These are phyloP conservation scores for Sphaerodactylus townsendi DNA, from an alignment of 2,113 vertebrate species.

Conservation along the genomic window DNA sequence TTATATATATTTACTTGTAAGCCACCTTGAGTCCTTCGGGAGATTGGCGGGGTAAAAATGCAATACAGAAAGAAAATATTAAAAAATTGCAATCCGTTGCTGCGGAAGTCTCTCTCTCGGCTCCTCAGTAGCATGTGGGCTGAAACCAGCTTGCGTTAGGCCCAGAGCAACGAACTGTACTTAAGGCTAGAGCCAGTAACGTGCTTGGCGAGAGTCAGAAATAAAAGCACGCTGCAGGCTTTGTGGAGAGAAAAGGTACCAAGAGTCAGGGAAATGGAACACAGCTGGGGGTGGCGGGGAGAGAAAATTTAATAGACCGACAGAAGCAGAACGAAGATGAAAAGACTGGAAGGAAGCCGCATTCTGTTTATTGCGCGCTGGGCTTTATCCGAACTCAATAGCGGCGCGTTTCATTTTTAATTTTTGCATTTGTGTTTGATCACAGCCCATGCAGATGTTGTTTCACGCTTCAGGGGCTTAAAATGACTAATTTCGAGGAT, in stretches of 20 bases:
- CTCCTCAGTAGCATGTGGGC: neutral
- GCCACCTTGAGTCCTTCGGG: no score
- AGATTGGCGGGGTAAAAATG: no score
- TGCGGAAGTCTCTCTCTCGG: neutral
- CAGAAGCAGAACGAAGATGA: slow-evolving; percentile 1
- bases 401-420: slow-evolving; percentile 11
- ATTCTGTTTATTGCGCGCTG: neutral
- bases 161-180: rapidly evolving
- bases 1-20: no score
- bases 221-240: neutral
- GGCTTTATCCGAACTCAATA: neutral
- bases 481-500: slow-evolving; percentile 42
- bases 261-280: slow-evolving; percentile 5
- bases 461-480: slow-evolving; percentile 57
- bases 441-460: neutral
- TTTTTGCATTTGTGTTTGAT: slow-evolving; percentile 50
- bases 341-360: neutral
- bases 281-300: slow-evolving; percentile 14
- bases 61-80: no score
- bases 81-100: no score
- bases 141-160: neutral
- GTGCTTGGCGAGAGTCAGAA: neutral
- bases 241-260: neutral
- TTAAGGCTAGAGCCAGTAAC: neutral
- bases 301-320: neutral